Base-by-base conservation (phyloP, 2,888 invertebrate genomes). In the Hypsopygia costalis region DNA sequence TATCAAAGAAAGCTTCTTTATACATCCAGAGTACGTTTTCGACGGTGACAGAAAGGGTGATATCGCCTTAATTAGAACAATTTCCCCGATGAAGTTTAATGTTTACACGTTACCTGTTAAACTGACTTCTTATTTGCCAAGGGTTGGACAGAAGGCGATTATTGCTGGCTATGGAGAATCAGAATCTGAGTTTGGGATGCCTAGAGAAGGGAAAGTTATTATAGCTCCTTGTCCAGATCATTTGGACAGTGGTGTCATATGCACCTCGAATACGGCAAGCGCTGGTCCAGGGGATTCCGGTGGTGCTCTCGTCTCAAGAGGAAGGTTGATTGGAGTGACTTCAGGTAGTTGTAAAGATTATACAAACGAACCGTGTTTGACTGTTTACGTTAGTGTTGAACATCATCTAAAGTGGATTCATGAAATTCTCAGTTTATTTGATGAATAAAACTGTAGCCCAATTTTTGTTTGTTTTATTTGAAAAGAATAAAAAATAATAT, bases 201-300 rank as follows among this genome's bases (percentile, higher is more conserved):
- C 63, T 5, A 49, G 41, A 9, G 54, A 62, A 50, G 67, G 63
- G 1, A 5, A 16, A n/a, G 47, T 59, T 12, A 3, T 6, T 0
- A 34, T 64, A 1, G 12, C 6, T 0, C n/a, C 12, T 10, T 69
- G 68, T 33, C 3, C 6, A 6, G 9, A n/a, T 1, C 0, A 9
- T 0, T 3, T 11, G 0, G 21, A 3, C 3, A 2, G 31, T 1
- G 40, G 44, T 1, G n/a, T 62, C 1, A 28, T 69, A 6, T 67
- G 65, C 42, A 53, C 67, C 0, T 11, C 35, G 0, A 41, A 46
- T 11, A 11, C 22, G 0, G 58, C 51, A 1, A 48, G 51, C 11
- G 51, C 53, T 0, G 64, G 55, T 0, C 0, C 11, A 0, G 65
- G 63, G 0, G 66, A 69, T 36, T 67, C 66, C 0, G 69, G 67